Evolutionary conservation across 2,888 invertebrate genomes (phyloP).

Genomic region (Muscina levida): DNA sequence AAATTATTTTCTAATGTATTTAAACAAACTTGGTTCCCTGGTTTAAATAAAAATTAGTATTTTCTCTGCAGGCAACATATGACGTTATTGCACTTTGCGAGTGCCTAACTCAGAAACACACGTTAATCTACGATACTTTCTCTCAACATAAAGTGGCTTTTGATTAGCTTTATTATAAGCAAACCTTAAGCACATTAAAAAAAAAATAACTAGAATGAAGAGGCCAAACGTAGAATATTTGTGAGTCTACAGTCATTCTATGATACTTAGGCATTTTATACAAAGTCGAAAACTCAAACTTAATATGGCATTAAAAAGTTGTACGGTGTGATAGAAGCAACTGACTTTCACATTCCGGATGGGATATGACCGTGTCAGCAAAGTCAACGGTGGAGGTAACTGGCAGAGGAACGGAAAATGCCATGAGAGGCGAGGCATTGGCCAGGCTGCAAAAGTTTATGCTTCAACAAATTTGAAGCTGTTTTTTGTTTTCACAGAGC

Average conservation of each 20-base stretch:
- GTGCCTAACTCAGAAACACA: too few species aligned
- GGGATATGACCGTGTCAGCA: constrained; percentile 49
- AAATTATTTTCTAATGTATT: too few species aligned
- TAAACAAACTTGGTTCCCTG: too few species aligned
- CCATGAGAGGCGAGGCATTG: background rate
- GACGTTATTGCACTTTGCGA: too few species aligned
- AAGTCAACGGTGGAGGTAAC: background rate
- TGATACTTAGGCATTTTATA: constrained; percentile 45
- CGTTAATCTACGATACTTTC: too few species aligned
- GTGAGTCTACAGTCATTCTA: too few species aligned
- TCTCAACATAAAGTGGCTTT: constrained; percentile 59
- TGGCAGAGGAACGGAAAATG: background rate
- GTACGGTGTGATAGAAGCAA: constrained; percentile 35
- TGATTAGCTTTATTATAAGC: constrained; percentile 64
- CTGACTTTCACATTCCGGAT: constrained; percentile 16
- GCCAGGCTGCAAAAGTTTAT: background rate
- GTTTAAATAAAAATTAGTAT: too few species aligned
- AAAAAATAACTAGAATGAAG: too few species aligned
- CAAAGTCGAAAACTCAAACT: constrained; percentile 40
- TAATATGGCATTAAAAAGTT: background rate
- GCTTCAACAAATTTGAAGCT: constrained; percentile 16
- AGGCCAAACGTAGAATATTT: too few species aligned
- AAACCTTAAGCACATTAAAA: constrained; percentile 56
- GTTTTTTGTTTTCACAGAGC: background rate
- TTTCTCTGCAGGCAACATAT: too few species aligned